These are phyloP conservation scores for Anoplolepis gracilipes DNA, from an alignment of 1,140 invertebrate genomes.

Conservation along the genomic window DNA sequence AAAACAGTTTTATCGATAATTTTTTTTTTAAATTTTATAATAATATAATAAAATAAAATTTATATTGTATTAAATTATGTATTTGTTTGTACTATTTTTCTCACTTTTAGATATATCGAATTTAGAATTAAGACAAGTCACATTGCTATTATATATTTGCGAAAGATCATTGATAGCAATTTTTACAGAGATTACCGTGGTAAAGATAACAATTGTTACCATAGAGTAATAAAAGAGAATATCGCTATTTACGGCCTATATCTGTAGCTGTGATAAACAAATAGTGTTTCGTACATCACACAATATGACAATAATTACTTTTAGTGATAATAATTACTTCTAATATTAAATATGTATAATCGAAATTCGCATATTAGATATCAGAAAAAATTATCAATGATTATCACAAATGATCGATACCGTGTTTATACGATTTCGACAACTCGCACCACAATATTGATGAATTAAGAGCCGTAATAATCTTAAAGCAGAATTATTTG, in stretches of 20 bases:
- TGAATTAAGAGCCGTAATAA: neutral
- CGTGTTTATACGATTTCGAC: neutral
- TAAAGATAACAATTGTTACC: constrained; percentile 48
- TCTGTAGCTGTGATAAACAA: neutral
- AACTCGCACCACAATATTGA: neutral
- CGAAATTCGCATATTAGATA: neutral
- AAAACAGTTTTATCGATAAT: neutral
- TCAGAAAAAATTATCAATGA: neutral
- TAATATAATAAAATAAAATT: neutral
- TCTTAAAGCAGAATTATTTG: constrained; percentile 7
- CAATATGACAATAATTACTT: neutral
- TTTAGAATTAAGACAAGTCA: neutral
- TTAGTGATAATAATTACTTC: neutral
- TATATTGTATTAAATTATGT: constrained; percentile 1
- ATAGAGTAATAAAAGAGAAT: neutral
- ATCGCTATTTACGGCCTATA: neutral
- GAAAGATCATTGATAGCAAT: neutral
- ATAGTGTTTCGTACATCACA: neutral
- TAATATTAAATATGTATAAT: neutral
- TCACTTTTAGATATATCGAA: neutral
- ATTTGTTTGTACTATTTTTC: neutral
- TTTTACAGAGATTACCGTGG: neutral
- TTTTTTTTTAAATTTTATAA: neutral
- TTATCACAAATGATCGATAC: neutral
- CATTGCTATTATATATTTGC: neutral